Evolutionary conservation across 2,888 invertebrate genomes (phyloP).

Genomic region (Pterobdella sp.): DNA sequence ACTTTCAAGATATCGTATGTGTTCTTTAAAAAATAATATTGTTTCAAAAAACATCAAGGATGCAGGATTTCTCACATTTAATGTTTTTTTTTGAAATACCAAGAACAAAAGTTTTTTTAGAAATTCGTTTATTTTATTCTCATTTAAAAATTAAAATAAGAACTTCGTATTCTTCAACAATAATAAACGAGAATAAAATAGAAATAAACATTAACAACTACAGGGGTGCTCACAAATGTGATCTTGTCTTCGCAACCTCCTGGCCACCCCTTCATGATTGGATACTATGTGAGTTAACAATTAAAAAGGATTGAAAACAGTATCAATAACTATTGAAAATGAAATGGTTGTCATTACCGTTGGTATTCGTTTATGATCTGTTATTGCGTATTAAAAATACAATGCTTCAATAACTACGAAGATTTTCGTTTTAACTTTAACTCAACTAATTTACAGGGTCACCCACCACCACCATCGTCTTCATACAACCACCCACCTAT

Average conservation of each 20-base stretch:
- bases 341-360: not conserved
- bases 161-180: too few species aligned
- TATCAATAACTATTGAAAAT: not conserved
- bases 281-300: slow-evolving; percentile 44
- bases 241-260: slow-evolving; percentile 66
- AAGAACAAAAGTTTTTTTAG: too few species aligned
- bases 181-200: too few species aligned
- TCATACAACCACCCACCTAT: not conserved
- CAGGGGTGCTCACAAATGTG: slow-evolving; percentile 69
- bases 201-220: too few species aligned
- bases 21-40: too few species aligned
- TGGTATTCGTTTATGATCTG: not conserved
- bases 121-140: too few species aligned
- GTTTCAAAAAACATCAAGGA: too few species aligned
- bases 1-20: too few species aligned
- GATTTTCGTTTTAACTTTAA: not conserved
- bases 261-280: slow-evolving; percentile 45
- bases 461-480: slow-evolving; percentile 8
- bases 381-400: not conserved
- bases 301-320: too few species aligned
- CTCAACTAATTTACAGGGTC: not conserved
- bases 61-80: too few species aligned
- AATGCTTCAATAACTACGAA: not conserved
- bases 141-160: too few species aligned
- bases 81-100: too few species aligned